Percentiles rank a stretch among this genome's conserved stretches.
These are phyloP conservation scores for Rugalucina vietnamica DNA, from an alignment of 2,888 invertebrate genomes.

Conservation along the genomic window DNA sequence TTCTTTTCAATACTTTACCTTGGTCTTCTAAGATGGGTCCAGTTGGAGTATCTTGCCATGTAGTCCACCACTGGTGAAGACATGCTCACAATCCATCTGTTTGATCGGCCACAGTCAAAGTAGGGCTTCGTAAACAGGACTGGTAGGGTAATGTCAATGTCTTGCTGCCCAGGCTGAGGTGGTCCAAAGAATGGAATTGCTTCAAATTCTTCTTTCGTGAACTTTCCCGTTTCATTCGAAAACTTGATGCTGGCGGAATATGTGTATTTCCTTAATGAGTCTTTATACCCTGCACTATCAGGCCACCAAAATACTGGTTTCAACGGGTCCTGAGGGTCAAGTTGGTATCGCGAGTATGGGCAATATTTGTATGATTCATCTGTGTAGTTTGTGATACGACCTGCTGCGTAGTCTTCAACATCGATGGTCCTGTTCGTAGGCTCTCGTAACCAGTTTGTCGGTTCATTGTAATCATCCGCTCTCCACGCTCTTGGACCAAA, in stretches of 20 bases:
- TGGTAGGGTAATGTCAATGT: slow-evolving; percentile 87
- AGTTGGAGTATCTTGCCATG: slow-evolving; percentile 88
- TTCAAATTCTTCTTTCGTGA: slow-evolving; percentile 74
- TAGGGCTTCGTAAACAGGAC: slow-evolving; percentile 97
- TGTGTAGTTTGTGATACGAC: slow-evolving; percentile 94
- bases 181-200: slow-evolving; percentile 82
- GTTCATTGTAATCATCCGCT: slow-evolving; percentile 87
- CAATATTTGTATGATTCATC: slow-evolving; percentile 94
- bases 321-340: slow-evolving; percentile 48
- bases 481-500: slow-evolving; percentile 96
- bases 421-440: slow-evolving; percentile 96
- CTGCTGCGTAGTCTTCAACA: slow-evolving; percentile 86
- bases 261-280: slow-evolving; percentile 76
- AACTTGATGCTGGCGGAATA: slow-evolving; percentile 81
- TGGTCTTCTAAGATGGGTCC: slow-evolving; percentile 79
- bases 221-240: slow-evolving; percentile 81
- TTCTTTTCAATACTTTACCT: slow-evolving; percentile 70
- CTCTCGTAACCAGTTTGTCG: slow-evolving; percentile 96
- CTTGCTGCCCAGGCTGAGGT: slow-evolving; percentile 81
- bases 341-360: slow-evolving; percentile 77
- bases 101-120: slow-evolving; percentile 97
- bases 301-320: slow-evolving; percentile 89
- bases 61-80: slow-evolving; percentile 98
- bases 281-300: slow-evolving; percentile 93
- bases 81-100: slow-evolving; percentile 97